phyloP scores from a whole-genome alignment of 2,113 vertebrate species.

The Sebastes fasciatus region DNA sequence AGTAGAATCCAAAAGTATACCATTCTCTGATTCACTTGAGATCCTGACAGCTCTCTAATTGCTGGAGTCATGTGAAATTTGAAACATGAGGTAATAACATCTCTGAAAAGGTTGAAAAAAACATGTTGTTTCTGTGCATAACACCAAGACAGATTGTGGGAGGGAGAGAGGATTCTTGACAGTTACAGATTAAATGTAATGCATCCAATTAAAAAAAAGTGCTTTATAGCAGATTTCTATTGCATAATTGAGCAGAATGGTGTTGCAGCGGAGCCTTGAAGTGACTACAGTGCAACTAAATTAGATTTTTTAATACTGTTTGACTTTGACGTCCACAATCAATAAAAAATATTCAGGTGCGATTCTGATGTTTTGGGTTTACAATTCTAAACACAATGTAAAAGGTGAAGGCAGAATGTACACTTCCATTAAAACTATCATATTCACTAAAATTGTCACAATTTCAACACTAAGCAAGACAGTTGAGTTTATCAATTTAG shows the following conservation, averaged over 20 bases:
- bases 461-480: background rate
- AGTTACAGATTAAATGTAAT: background rate
- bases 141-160: background rate
- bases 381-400: background rate
- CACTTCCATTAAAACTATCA: background rate
- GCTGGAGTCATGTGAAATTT: background rate
- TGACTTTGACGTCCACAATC: background rate
- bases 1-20: background rate
- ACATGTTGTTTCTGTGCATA: background rate
- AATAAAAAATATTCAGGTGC: background rate
- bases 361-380: background rate
- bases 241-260: background rate
- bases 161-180: background rate
- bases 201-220: background rate
- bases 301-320: background rate
- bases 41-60: background rate
- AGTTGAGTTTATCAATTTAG: background rate
- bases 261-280: background rate
- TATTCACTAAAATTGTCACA: background rate
- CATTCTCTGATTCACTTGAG: background rate
- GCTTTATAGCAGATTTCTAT: background rate
- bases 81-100: background rate
- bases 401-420: background rate
- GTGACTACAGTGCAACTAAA: background rate
- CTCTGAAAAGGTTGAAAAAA: background rate